These are phyloP conservation scores for Drosophila helvetica DNA, from an alignment of 2,888 invertebrate species.

Conservation along the genomic window DNA sequence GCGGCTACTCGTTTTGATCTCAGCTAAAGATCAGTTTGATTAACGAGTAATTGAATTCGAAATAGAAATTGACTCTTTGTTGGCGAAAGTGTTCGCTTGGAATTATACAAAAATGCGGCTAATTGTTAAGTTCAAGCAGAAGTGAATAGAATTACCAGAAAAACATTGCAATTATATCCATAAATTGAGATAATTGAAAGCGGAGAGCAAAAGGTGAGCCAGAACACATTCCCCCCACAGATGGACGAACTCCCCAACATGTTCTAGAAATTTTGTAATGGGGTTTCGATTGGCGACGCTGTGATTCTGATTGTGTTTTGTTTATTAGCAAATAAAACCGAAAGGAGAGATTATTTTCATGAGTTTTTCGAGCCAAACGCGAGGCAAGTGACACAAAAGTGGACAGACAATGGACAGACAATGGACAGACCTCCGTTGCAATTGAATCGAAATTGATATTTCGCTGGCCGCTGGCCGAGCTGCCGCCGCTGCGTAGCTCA, in stretches of 20 bases:
- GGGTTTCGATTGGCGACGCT: neutral
- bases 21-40: slow-evolving; percentile 2
- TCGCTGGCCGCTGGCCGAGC: slow-evolving; percentile 17
- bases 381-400: slow-evolving; percentile 38
- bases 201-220: slow-evolving; percentile 5
- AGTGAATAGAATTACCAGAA: slow-evolving; percentile 26
- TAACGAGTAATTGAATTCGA: slow-evolving; percentile 38
- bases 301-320: slow-evolving; percentile 12
- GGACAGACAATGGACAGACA: slow-evolving; percentile 12
- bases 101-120: slow-evolving; percentile 44
- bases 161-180: neutral
- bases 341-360: slow-evolving; percentile 22
- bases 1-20: slow-evolving; percentile 1
- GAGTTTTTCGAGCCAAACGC: neutral
- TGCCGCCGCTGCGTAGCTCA: slow-evolving; percentile 24
- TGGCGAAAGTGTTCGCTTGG: slow-evolving; percentile 26
- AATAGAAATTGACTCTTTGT: slow-evolving; percentile 25
- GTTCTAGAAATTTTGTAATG: neutral
- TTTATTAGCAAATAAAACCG: slow-evolving; percentile 30
- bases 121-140: slow-evolving; percentile 52
- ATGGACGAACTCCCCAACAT: too few relatives aligned
- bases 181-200: slow-evolving; percentile 26
- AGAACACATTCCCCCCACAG: neutral
- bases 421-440: slow-evolving; percentile 19
- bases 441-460: slow-evolving; percentile 44